These are phyloP conservation scores for Coelopa pilipes DNA, from an alignment of 2,888 invertebrate species.

Conservation along the genomic window DNA sequence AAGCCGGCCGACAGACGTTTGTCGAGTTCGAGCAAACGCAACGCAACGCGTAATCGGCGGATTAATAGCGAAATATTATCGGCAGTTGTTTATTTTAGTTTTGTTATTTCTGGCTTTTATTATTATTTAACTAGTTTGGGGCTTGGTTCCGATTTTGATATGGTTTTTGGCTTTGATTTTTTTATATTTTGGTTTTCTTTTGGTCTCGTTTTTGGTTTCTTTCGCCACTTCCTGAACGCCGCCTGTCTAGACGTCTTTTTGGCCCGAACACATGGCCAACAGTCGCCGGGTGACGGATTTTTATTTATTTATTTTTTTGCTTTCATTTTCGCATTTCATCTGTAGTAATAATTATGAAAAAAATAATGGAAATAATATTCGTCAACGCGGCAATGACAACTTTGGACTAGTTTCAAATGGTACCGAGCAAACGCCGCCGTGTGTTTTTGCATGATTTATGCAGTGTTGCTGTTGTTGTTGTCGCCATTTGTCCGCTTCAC, in stretches of 20 bases:
- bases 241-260: slow-evolving; percentile 30
- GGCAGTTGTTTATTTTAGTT: no score
- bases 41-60: no score
- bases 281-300: not conserved
- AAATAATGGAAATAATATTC: not conserved
- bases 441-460: slow-evolving; percentile 30
- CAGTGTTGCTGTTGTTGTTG: slow-evolving; percentile 8
- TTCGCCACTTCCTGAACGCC: slow-evolving; percentile 13
- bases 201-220: not conserved
- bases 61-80: no score
- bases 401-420: slow-evolving; percentile 45
- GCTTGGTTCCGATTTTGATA: no score
- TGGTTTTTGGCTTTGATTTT: not conserved
- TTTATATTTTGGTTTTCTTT: no score
- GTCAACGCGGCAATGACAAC: slow-evolving; percentile 43
- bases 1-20: no score
- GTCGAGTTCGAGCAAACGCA: no score
- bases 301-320: not conserved
- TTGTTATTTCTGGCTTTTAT: not conserved
- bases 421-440: slow-evolving; percentile 24
- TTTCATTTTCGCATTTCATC: not conserved
- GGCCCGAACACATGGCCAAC: slow-evolving; percentile 17
- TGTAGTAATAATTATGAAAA: not conserved
- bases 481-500: slow-evolving; percentile 22
- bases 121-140: no score